Percentiles rank a stretch among this genome's conserved stretches.
Conservation (phyloP, 2,888 invertebrate species). For the Parnassius smintheus region DNA sequence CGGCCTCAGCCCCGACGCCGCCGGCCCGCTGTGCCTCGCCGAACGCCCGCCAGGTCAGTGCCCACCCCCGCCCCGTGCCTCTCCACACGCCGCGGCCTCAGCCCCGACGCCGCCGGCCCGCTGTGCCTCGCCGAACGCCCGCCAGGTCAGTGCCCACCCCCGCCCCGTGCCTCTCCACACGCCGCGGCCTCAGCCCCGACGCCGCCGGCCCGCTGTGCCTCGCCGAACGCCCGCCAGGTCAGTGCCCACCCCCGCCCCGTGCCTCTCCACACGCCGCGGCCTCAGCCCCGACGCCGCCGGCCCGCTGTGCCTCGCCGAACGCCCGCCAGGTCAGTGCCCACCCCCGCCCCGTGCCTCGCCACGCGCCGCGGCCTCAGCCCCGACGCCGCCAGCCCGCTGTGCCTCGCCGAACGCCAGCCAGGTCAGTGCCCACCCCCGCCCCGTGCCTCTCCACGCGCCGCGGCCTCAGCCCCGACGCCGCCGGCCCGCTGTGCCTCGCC, state of each 20-base stretch:
- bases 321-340: conserved; percentile 79
- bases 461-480: no score
- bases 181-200: conserved; percentile 25
- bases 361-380: conserved; percentile 43
- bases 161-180: no score
- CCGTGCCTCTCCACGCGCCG: conserved; percentile 21
- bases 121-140: no score
- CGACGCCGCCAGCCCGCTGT: conserved; percentile 79
- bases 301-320: conserved; percentile 83
- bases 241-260: conserved; percentile 64
- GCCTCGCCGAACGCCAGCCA: no score
- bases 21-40: conserved; percentile 63
- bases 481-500: no score
- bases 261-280: conserved; percentile 77
- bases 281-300: conserved; percentile 74
- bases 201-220: conserved; percentile 70
- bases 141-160: no score
- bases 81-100: conserved; percentile 12
- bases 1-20: conserved; percentile 42
- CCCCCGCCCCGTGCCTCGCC: background rate
- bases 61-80: no score
- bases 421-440: no score
- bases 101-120: no score
- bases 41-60: conserved; percentile 8
- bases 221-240: conserved; percentile 32